Evolutionary conservation across 2,113 vertebrate genomes (phyloP).

Genomic region (Rallus limicola): DNA sequence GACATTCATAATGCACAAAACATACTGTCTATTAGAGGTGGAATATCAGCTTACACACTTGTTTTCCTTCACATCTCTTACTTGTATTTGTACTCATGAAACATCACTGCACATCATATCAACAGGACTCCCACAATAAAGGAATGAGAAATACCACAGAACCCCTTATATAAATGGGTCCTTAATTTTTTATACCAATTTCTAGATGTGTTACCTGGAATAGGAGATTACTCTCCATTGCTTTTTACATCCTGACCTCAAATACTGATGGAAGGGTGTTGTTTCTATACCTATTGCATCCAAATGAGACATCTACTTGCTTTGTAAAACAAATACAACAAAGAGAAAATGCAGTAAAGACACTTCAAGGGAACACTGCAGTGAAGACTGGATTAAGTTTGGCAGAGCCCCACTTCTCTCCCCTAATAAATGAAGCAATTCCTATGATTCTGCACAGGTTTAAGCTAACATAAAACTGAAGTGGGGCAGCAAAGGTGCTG

Average conservation of each 20-base stretch:
- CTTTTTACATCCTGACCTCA: conserved; percentile 8
- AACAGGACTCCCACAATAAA: background rate
- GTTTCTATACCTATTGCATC: background rate
- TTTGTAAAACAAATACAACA: too few relatives aligned
- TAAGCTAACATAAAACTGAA: background rate
- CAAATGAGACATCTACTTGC: background rate
- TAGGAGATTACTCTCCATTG: conserved; percentile 49
- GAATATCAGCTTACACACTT: conserved; percentile 46
- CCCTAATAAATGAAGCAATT: background rate
- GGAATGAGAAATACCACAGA: background rate
- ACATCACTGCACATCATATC: background rate
- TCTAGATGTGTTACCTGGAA: conserved; percentile 37
- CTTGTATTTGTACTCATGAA: conserved; percentile 24
- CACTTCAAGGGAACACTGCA: background rate
- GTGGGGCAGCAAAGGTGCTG: background rate
- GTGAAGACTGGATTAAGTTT: background rate
- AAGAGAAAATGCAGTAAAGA: background rate
- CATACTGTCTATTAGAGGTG: background rate
- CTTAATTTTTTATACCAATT: conserved; percentile 43
- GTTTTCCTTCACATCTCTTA: background rate
- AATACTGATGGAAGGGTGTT: background rate
- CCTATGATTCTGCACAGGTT: background rate
- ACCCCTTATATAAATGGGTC: conserved; percentile 46
- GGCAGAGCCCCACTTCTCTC: background rate
- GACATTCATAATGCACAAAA: background rate